Evolutionary conservation across 2,888 invertebrate genomes (phyloP).

Genomic region (Andrena flavipes): DNA sequence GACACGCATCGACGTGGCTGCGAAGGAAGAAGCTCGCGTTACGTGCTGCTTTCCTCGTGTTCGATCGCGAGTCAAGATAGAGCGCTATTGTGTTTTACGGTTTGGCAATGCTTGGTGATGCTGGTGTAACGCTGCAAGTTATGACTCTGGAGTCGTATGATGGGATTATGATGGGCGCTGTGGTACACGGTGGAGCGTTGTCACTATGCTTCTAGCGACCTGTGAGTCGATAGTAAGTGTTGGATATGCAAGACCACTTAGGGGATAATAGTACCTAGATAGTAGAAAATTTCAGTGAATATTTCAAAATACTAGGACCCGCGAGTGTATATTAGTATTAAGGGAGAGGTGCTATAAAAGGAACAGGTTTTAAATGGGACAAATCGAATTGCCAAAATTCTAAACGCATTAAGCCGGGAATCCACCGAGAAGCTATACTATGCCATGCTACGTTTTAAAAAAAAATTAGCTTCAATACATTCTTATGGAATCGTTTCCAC

Average conservation of each 20-base stretch:
- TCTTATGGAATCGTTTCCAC: too few species aligned
- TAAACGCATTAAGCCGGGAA: too few species aligned
- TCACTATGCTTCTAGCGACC: too few species aligned
- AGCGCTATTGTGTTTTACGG: slow-evolving; percentile 16
- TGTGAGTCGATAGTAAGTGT: not conserved
- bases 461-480: too few species aligned
- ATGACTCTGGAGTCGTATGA: not conserved
- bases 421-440: too few species aligned
- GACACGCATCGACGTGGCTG: slow-evolving; percentile 41
- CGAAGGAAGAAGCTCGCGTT: slow-evolving; percentile 45
- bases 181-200: not conserved
- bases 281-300: not conserved
- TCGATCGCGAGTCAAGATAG: slow-evolving; percentile 39
- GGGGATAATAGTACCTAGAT: not conserved
- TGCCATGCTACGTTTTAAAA: too few species aligned
- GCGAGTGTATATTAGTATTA: not conserved
- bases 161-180: not conserved
- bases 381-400: too few species aligned
- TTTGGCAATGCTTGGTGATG: slow-evolving; percentile 29
- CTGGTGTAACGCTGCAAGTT: not conserved
- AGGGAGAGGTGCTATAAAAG: not conserved
- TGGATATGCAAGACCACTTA: not conserved
- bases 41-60: slow-evolving; percentile 35
- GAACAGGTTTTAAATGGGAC: too few species aligned
- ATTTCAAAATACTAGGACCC: not conserved